Base-by-base conservation (phyloP, 2,113 vertebrate species). In the Rhizomys pruinosus region DNA sequence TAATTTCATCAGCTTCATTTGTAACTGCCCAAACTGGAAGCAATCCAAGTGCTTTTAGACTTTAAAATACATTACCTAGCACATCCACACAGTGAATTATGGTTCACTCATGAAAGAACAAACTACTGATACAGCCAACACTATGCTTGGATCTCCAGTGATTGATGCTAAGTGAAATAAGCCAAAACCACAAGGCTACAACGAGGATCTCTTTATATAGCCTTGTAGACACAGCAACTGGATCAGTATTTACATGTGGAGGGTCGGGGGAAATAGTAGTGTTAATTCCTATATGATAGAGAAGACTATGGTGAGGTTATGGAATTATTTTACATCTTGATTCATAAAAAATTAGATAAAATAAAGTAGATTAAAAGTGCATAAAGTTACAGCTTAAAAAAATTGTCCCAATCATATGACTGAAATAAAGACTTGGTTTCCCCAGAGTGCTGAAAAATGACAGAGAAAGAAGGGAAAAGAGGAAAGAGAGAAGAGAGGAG, bases 21-120 rank as follows among this genome's bases (percentile, higher is more conserved):
- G 44, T 74, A 74, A 87, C 37, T 44, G 11, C 22, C 34, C 29
- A 90, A 87, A 44, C 29, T 91, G 10, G 63, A 95, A 78, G 27
- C 16, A 64, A 34, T 59, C 1, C 25, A 84, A 47, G 82, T 91
- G 7, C 3, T 34, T 11, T 32, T 73, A 19, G 47, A 59, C 8
- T 73, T 37, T 11, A 71, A 71, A 37, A 20, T 71, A n/a, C n/a
- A 37, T 5, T 19, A 71, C 2, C 4, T 34, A 71, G 1, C 69
- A 23, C n/a, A 69, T 42, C 1, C 7, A 19, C 4, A 80, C 22
- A 78, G 10, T 52, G 64, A 39, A 47, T 29, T 82, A 55, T 80
- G 63, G 61, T 16, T 89, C 8, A 59, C 71, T 12, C 63, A 72
- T 82, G 74, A 82, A 86, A 6, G n/a, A 91, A 86, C 32, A 23